A percentile compares a stretch with the other conserved stretches of the same genome.
phyloP scores from a whole-genome alignment of 2,888 invertebrate species.

The Antitype chi region DNA sequence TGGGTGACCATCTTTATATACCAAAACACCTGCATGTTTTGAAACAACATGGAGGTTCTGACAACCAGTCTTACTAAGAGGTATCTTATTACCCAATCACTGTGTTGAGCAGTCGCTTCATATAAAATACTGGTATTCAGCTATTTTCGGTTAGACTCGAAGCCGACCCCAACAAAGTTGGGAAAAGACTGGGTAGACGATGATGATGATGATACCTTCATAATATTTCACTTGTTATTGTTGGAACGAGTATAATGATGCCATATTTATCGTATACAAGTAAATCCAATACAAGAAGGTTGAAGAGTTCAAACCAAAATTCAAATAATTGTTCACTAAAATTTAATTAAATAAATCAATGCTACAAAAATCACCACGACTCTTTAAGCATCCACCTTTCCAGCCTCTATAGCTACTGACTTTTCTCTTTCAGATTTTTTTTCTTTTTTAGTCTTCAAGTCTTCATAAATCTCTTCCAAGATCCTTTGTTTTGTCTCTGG shows the following conservation, averaged over 20 bases:
- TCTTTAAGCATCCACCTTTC: conserved; percentile 13
- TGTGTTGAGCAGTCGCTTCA: too few species aligned
- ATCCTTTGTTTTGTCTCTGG: conserved; percentile 81
- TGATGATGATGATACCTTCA: too few species aligned
- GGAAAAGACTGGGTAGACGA: too few species aligned
- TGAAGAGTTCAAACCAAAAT: neutral
- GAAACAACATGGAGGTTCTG: too few species aligned
- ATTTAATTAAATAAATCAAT: conserved; percentile 5
- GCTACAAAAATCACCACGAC: neutral
- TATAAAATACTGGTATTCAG: too few species aligned
- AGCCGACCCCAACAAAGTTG: too few species aligned
- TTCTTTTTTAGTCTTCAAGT: conserved; percentile 80
- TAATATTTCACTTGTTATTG: neutral
- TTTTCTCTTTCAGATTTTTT: conserved; percentile 61
- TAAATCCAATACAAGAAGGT: neutral
- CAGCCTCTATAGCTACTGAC: neutral
- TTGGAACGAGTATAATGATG: neutral
- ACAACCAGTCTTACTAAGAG: too few species aligned
- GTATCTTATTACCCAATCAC: too few species aligned
- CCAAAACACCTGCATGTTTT: too few species aligned
- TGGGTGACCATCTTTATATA: too few species aligned
- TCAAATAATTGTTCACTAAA: neutral
- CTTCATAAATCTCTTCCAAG: conserved; percentile 79
- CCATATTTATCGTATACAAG: neutral
- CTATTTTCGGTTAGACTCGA: too few species aligned